These are phyloP conservation scores for Chrysopa pallens DNA, from an alignment of 1,140 invertebrate genomes.

Conservation along the genomic window DNA sequence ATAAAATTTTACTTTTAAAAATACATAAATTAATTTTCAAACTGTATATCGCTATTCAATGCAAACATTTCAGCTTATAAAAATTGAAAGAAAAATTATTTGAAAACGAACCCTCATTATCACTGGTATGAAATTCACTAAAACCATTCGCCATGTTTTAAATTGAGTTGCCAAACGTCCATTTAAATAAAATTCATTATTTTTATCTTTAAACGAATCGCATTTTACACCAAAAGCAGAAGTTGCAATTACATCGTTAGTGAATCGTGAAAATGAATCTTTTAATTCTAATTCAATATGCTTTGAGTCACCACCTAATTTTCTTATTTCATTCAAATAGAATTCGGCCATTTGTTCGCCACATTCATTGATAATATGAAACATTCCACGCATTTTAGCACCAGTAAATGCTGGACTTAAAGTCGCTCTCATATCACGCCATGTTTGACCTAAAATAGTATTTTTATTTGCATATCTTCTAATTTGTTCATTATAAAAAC, in stretches of 20 bases:
- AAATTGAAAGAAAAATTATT: too few relatives aligned
- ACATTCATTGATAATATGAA: constrained; percentile 22
- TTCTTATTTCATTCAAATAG: not conserved
- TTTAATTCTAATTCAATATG: constrained; percentile 21
- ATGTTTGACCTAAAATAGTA: constrained; percentile 14
- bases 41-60: too few relatives aligned
- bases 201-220: constrained; percentile 25
- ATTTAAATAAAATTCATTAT: constrained; percentile 27
- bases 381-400: constrained; percentile 32
- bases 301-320: too few relatives aligned
- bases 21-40: too few relatives aligned
- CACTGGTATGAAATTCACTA: too few relatives aligned
- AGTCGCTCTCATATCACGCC: constrained; percentile 30
- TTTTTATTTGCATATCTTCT: too few relatives aligned
- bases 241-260: constrained; percentile 34
- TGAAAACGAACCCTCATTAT: too few relatives aligned
- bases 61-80: too few relatives aligned
- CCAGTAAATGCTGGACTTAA: constrained; percentile 35
- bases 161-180: constrained; percentile 8
- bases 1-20: too few relatives aligned
- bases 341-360: constrained; percentile 9
- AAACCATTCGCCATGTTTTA: too few relatives aligned
- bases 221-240: constrained; percentile 31
- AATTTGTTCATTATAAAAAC: too few relatives aligned
- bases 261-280: constrained; percentile 27